Conservation (phyloP, 2,797 vertebrate genomes). For the Syncerus caffer region DNA sequence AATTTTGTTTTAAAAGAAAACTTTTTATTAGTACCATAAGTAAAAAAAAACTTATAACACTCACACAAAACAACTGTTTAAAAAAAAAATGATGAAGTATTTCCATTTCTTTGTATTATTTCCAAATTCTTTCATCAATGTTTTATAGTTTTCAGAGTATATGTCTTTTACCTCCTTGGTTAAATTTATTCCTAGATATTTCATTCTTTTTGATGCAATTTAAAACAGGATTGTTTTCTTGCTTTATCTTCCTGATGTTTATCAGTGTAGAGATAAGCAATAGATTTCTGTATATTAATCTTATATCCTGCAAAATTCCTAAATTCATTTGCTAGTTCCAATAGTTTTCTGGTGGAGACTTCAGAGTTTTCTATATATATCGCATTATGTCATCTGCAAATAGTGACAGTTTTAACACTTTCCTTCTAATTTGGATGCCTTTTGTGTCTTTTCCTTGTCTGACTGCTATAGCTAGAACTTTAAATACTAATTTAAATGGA, state of each 20-base stretch:
- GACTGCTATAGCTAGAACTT: background rate
- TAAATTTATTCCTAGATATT: background rate
- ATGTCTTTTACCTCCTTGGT: background rate
- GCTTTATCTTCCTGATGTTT: background rate
- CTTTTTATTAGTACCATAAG: background rate
- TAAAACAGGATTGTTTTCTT: background rate
- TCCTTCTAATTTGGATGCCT: background rate
- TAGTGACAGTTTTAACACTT: background rate
- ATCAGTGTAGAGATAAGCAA: background rate
- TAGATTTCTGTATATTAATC: background rate
- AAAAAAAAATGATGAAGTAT: background rate
- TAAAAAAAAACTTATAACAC: background rate
- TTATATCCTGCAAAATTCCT: background rate
- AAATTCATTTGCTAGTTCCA: background rate
- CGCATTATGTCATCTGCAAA: background rate
- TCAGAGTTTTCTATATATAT: background rate
- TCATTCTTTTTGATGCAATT: background rate
- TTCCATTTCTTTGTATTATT: background rate
- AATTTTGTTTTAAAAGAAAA: slow-evolving; percentile 4
- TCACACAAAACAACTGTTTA: background rate
- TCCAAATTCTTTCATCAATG: background rate
- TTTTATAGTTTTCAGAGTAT: background rate
- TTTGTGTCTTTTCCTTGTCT: background rate
- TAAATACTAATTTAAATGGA: background rate
- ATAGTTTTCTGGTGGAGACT: background rate